Conservation (phyloP, 2,797 vertebrate genomes). For the Thripadectes ignobilis region DNA sequence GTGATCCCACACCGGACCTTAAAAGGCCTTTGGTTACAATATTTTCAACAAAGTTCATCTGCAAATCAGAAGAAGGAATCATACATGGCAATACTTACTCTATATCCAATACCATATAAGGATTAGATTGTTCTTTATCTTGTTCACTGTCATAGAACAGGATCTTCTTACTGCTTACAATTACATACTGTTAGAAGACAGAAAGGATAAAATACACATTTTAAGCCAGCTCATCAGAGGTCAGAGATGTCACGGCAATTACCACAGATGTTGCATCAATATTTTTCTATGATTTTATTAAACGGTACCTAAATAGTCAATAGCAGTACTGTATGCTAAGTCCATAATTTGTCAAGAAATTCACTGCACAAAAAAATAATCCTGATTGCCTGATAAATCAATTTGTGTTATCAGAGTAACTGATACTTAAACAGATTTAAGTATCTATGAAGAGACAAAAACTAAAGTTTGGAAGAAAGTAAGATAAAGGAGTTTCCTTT, state of each 20-base stretch:
- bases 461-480: not conserved
- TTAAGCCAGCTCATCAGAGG: not conserved
- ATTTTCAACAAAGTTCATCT: not conserved
- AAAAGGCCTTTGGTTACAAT: not conserved
- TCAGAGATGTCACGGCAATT: not conserved
- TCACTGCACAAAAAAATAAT: not conserved
- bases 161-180: conserved; percentile 97
- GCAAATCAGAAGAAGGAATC: not conserved
- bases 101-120: conserved; percentile 96
- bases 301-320: not conserved
- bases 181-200: conserved; percentile 82
- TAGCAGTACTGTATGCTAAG: not conserved
- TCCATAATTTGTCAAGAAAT: not conserved
- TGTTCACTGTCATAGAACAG: conserved; percentile 94
- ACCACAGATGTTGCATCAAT: not conserved
- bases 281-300: not conserved
- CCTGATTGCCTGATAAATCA: not conserved
- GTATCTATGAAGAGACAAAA: not conserved
- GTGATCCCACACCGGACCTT: not conserved
- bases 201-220: not conserved
- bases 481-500: not conserved
- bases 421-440: not conserved
- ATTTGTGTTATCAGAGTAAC: not conserved
- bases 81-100: conserved; percentile 84
- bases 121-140: conserved; percentile 93